Evolutionary conservation across 2,797 vertebrate species (phyloP).

Genomic region (Tadarida brasiliensis): DNA sequence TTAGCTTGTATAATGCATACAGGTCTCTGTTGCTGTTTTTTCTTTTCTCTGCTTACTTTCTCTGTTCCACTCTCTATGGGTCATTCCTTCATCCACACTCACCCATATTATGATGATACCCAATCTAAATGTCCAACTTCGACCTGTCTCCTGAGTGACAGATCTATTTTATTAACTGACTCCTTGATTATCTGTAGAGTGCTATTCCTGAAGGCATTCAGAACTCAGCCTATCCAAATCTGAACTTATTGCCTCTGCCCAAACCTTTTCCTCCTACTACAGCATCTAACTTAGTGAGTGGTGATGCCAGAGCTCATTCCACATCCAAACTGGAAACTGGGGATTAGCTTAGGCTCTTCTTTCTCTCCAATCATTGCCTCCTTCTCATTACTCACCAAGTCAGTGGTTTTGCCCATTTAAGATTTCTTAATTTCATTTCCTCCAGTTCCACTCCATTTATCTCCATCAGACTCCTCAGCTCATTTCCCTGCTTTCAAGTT

Average conservation of each 20-base stretch:
- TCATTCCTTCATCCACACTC: not conserved
- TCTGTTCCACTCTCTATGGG: not conserved
- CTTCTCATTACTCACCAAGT: not conserved
- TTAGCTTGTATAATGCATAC: not conserved
- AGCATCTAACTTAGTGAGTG: not conserved
- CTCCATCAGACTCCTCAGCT: not conserved
- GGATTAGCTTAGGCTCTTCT: not conserved
- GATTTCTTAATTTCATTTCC: conserved; percentile 18
- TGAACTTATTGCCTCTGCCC: not conserved
- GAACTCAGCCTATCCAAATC: not conserved
- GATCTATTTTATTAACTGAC: not conserved
- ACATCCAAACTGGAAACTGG: not conserved
- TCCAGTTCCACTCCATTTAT: not conserved
- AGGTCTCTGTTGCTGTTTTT: not conserved
- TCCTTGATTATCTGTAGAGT: not conserved
- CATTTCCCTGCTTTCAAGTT: not conserved
- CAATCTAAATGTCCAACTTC: not conserved
- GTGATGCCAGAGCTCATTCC: not conserved
- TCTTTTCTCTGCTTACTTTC: not conserved
- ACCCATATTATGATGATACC: not conserved
- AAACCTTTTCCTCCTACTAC: not conserved
- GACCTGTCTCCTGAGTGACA: not conserved
- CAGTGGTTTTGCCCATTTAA: not conserved
- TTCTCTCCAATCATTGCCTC: not conserved
- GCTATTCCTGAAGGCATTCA: not conserved